Conservation (phyloP, 2,797 vertebrate species). For the Neosilurus mollespiculum region DNA sequence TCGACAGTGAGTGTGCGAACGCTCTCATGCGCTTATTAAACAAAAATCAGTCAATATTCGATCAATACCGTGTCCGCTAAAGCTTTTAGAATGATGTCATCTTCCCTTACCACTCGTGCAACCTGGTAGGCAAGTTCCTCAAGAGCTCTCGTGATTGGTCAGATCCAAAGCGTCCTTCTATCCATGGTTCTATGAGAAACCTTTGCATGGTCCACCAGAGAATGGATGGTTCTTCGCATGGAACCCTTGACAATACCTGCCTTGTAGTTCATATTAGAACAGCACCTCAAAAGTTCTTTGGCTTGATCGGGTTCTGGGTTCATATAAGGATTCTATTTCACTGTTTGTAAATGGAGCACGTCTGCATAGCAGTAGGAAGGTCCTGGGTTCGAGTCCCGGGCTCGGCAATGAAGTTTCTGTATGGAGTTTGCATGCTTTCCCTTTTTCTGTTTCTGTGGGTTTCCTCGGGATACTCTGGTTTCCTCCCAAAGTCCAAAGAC, state of each 20-base stretch:
- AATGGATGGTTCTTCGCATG: background rate
- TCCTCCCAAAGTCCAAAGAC: no score
- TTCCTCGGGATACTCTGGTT: no score
- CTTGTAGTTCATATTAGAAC: background rate
- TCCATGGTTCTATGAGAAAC: no score
- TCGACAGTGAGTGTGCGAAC: background rate
- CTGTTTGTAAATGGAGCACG: background rate
- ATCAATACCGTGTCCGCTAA: background rate
- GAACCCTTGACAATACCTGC: background rate
- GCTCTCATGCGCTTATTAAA: background rate
- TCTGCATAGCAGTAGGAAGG: no score
- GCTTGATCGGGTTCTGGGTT: background rate
- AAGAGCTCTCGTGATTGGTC: background rate
- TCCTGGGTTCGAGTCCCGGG: no score
- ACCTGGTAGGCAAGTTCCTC: background rate
- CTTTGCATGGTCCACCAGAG: background rate
- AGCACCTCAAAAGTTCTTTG: background rate
- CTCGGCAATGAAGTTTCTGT: no score
- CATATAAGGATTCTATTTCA: background rate
- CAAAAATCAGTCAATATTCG: background rate
- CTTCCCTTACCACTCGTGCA: background rate
- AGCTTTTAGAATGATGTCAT: conserved; percentile 15
- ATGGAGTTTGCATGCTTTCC: no score
- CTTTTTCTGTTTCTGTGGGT: no score
- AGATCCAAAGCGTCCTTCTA: background rate